Evolutionary conservation across 2,113 vertebrate species (phyloP).

Genomic region (Nothobranchius furzeri): DNA sequence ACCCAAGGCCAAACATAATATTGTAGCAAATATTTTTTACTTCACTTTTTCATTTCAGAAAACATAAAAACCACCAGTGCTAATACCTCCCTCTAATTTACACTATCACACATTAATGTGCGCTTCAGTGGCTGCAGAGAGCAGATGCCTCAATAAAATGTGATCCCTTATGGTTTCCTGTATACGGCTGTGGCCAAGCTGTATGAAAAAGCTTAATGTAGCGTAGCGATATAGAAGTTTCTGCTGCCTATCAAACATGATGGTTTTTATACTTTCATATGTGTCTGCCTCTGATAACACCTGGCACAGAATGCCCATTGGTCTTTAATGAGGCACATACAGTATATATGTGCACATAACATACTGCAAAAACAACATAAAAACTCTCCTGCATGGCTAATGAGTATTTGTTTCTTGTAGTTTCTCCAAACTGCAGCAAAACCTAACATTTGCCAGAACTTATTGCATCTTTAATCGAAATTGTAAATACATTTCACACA

Average conservation of each 20-base stretch:
- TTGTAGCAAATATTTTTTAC: constrained; percentile 6
- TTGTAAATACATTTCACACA: too few relatives aligned
- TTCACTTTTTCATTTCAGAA: background rate
- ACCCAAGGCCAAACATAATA: background rate
- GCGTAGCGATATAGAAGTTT: constrained; percentile 60
- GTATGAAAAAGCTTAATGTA: constrained; percentile 68
- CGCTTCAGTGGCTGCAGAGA: constrained; percentile 51
- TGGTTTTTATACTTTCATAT: constrained; percentile 36
- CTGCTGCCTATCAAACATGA: constrained; percentile 29
- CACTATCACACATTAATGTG: constrained; percentile 35
- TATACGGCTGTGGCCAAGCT: constrained; percentile 51
- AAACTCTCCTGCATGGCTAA: background rate
- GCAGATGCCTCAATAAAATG: constrained; percentile 71
- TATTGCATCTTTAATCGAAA: background rate
- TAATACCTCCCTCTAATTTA: constrained; percentile 42
- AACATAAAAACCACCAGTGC: constrained; percentile 28
- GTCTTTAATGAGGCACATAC: constrained; percentile 40
- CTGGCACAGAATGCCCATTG: constrained; percentile 38
- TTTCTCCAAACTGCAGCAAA: background rate
- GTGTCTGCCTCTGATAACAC: constrained; percentile 54
- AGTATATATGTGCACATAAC: constrained; percentile 7
- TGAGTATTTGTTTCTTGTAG: too few relatives aligned
- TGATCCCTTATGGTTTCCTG: constrained; percentile 58
- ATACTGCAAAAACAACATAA: background rate
- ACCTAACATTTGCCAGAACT: background rate